Percentiles rank a stretch among this genome's conserved stretches.
Evolutionary conservation across 2,888 invertebrate species (phyloP).

Genomic region (Amblyteles armatorius): DNA sequence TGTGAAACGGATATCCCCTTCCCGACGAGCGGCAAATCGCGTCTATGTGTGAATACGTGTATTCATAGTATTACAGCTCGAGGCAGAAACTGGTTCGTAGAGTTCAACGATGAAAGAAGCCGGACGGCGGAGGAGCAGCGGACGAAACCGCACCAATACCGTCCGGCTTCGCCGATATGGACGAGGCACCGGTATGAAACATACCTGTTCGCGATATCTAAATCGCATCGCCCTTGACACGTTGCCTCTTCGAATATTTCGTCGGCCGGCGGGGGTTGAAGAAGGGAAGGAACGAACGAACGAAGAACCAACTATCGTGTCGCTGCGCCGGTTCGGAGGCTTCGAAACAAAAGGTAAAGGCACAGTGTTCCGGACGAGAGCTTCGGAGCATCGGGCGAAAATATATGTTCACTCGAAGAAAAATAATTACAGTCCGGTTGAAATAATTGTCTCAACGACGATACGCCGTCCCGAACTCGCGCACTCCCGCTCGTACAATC

Average conservation of each 20-base stretch:
- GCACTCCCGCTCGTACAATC: neutral
- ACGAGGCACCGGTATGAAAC: constrained; percentile 33
- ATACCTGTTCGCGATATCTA: constrained; percentile 66
- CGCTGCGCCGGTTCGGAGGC: constrained; percentile 43
- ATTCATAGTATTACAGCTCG: constrained; percentile 41
- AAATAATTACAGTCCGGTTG: too few species aligned
- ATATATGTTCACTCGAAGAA: too few species aligned
- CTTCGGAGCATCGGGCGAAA: too few species aligned
- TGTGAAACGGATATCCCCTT: constrained; percentile 34
- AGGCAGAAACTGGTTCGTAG: constrained; percentile 62
- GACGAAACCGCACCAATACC: constrained; percentile 52
- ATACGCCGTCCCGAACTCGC: constrained; percentile 7
- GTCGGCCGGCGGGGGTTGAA: constrained; percentile 52
- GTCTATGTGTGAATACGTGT: neutral
- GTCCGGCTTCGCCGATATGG: constrained; percentile 50
- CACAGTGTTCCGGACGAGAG: neutral
- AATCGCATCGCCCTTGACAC: constrained; percentile 69
- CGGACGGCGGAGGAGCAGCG: constrained; percentile 44
- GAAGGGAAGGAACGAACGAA: constrained; percentile 20
- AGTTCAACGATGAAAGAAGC: constrained; percentile 57
- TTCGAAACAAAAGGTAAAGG: constrained; percentile 50
- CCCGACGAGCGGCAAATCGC: constrained; percentile 11
- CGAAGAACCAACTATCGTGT: constrained; percentile 57
- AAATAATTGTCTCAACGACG: constrained; percentile 18
- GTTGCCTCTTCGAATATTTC: constrained; percentile 63